Conservation (phyloP, 2,113 vertebrate genomes). For the Scomber japonicus region DNA sequence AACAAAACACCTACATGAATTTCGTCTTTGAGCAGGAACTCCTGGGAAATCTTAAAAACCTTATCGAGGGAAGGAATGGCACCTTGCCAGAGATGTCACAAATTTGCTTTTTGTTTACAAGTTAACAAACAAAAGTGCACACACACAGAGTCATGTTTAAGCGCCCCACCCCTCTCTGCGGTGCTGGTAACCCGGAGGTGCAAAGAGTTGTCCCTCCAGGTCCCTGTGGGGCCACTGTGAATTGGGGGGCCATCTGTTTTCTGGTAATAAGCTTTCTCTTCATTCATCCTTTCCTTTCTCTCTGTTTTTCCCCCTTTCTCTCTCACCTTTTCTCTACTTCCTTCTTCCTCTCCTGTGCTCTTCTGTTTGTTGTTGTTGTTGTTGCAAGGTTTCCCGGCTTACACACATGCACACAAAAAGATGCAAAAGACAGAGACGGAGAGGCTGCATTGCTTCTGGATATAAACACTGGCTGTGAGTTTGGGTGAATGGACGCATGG, state of each 20-base stretch:
- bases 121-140: slow-evolving; percentile 78
- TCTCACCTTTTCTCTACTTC: slow-evolving; percentile 7
- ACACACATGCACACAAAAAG: slow-evolving; percentile 8
- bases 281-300: slow-evolving; percentile 66
- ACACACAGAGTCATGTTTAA: slow-evolving; percentile 76
- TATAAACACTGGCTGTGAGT: slow-evolving; percentile 39
- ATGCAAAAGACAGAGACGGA: slow-evolving; percentile 32
- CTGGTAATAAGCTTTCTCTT: slow-evolving; percentile 85
- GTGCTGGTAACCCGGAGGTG: slow-evolving; percentile 80
- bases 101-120: slow-evolving; percentile 81
- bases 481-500: slow-evolving; percentile 48
- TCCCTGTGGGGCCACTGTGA: slow-evolving; percentile 79
- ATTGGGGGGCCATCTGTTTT: slow-evolving; percentile 88
- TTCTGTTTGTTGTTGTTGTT: slow-evolving; percentile 21
- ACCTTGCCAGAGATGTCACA: slow-evolving; percentile 64
- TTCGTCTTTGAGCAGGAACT: slow-evolving; percentile 37
- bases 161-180: slow-evolving; percentile 71
- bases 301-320: slow-evolving; percentile 34
- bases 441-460: slow-evolving; percentile 46
- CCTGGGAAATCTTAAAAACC: slow-evolving; percentile 59
- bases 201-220: slow-evolving; percentile 81
- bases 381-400: neutral
- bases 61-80: slow-evolving; percentile 41
- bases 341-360: slow-evolving; percentile 29
- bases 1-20: slow-evolving; percentile 56